These are phyloP conservation scores for Conistra vaccinii DNA, from an alignment of 2,888 invertebrate species.

Conservation along the genomic window DNA sequence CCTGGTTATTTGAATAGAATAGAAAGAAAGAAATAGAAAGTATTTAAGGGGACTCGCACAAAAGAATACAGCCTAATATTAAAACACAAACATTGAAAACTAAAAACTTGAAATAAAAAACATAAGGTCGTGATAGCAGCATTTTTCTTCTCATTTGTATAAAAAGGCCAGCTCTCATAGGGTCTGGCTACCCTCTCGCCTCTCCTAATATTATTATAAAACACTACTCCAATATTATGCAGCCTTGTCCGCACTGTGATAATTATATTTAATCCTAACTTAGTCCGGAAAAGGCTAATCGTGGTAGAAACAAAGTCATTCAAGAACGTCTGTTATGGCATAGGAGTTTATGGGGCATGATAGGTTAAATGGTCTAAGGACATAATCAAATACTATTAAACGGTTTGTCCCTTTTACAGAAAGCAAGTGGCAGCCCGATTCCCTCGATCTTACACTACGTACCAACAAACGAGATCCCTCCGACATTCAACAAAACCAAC, in stretches of 20 bases:
- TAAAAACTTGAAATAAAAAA: neutral
- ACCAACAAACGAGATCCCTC: conserved; percentile 93
- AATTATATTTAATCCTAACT: no score
- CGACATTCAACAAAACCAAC: conserved; percentile 96
- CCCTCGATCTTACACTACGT: conserved; percentile 96
- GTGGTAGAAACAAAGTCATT: neutral
- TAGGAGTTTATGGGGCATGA: neutral
- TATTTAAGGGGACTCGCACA: neutral
- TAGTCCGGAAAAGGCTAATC: no score
- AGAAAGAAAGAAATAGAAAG: neutral
- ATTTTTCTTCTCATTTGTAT: neutral
- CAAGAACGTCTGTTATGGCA: neutral
- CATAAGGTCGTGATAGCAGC: neutral
- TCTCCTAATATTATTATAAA: neutral
- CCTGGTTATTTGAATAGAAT: neutral
- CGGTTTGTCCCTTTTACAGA: conserved; percentile 79
- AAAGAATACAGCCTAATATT: neutral
- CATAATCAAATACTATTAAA: neutral
- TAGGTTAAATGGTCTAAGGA: no score
- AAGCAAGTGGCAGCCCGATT: conserved; percentile 94
- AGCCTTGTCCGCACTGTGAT: neutral
- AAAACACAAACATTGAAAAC: neutral
- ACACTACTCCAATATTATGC: neutral
- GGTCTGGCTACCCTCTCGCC: neutral
- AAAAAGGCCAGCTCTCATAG: neutral